Conservation (phyloP, 2,888 invertebrate genomes). For the Sinhomidia bicolor region DNA sequence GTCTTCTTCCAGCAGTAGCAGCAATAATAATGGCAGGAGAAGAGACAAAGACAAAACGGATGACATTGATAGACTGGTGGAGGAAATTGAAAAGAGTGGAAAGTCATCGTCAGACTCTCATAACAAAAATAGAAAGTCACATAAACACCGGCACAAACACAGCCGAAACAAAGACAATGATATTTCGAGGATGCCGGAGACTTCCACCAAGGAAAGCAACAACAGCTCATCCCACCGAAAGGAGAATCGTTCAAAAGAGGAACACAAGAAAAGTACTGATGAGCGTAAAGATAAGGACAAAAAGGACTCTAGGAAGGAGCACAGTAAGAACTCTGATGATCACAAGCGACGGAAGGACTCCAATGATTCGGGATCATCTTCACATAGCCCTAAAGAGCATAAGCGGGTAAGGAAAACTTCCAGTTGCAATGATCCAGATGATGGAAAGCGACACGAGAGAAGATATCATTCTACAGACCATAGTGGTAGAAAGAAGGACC, state of each 20-base stretch:
- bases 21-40: neutral
- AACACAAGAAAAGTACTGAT: constrained; percentile 21
- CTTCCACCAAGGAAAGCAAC: neutral
- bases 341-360: constrained; percentile 47
- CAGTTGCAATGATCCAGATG: constrained; percentile 8
- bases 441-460: neutral
- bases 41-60: constrained; percentile 37
- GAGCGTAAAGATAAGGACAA: constrained; percentile 39
- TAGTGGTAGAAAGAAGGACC: neutral
- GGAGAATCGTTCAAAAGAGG: constrained; percentile 32
- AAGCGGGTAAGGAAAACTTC: constrained; percentile 43
- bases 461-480: constrained; percentile 26
- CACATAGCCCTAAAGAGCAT: constrained; percentile 44
- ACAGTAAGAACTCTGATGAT: neutral
- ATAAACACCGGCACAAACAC: constrained; percentile 30
- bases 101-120: constrained; percentile 3
- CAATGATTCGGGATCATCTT: constrained; percentile 36
- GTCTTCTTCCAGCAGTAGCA: neutral
- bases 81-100: constrained; percentile 61
- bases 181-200: neutral
- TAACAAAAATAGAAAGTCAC: neutral
- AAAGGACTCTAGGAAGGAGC: neutral
- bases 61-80: constrained; percentile 44
- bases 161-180: neutral
- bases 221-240: constrained; percentile 11